Percentiles rank a stretch among this genome's conserved stretches.
phyloP scores from a whole-genome alignment of 2,888 invertebrate genomes.

The Plagodis dolabraria region DNA sequence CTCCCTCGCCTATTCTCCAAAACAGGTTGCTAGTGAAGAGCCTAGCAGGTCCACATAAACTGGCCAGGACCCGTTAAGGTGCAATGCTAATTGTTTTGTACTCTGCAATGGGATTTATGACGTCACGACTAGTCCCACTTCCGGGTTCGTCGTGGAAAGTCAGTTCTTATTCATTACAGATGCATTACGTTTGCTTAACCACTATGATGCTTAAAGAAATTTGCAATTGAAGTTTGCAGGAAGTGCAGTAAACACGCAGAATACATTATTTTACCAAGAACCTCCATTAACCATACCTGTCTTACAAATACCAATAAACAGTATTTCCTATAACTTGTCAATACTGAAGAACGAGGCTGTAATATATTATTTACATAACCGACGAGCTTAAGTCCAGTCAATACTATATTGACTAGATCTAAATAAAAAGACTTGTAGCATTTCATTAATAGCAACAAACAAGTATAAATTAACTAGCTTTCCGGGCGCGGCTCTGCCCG shows the following conservation, averaged over 20 bases:
- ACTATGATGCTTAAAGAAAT: neutral
- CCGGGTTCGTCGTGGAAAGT: slow-evolving; percentile 39
- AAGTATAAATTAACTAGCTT: neutral
- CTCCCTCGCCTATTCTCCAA: slow-evolving; percentile 28
- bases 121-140: slow-evolving; percentile 59
- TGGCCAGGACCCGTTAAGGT: slow-evolving; percentile 57
- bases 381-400: slow-evolving; percentile 8
- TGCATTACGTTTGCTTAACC: slow-evolving; percentile 4
- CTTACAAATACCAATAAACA: slow-evolving; percentile 4
- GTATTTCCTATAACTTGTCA: slow-evolving; percentile 11
- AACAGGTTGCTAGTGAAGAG: slow-evolving; percentile 28
- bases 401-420: slow-evolving; percentile 3
- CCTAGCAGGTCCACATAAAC: slow-evolving; percentile 34
- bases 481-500: no score
- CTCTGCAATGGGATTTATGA: slow-evolving; percentile 62
- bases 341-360: slow-evolving; percentile 12
- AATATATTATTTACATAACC: slow-evolving; percentile 20
- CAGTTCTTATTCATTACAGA: slow-evolving; percentile 28
- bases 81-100: slow-evolving; percentile 72
- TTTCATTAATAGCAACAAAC: slow-evolving; percentile 24
- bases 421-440: slow-evolving; percentile 15
- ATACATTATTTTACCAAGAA: slow-evolving; percentile 5
- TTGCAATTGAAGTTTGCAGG: slow-evolving; percentile 7
- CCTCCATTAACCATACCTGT: neutral
- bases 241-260: slow-evolving; percentile 1